Conservation (phyloP, 1,140 invertebrate genomes). For the Bathynomus jamesi region DNA sequence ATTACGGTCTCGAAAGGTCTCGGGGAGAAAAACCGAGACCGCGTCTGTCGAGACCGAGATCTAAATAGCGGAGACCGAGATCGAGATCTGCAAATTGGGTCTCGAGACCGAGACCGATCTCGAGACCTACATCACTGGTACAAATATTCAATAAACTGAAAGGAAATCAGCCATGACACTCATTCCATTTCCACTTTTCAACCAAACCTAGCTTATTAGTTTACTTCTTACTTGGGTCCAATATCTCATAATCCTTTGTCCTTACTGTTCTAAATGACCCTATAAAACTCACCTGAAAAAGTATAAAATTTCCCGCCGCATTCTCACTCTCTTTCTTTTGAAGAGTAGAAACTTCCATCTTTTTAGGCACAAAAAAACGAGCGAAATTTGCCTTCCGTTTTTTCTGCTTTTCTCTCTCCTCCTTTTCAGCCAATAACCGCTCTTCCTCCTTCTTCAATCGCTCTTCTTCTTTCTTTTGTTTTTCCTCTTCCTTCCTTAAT, state of each 20-base stretch:
- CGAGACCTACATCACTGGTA: not conserved
- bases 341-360: not conserved
- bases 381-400: not conserved
- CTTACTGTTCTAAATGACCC: too few species aligned
- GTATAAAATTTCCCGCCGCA: not conserved
- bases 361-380: not conserved
- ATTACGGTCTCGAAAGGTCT: too few species aligned
- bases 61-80: too few species aligned
- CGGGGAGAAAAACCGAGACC: too few species aligned
- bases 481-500: not conserved
- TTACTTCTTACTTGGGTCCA: too few species aligned
- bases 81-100: too few species aligned
- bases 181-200: too few species aligned
- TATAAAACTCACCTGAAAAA: not conserved
- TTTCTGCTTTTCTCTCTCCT: not conserved
- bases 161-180: not conserved
- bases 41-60: too few species aligned
- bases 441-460: not conserved
- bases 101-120: too few species aligned
- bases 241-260: too few species aligned
- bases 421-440: not conserved
- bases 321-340: not conserved
- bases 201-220: too few species aligned
- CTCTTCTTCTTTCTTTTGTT: not conserved
- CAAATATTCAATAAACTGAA: not conserved